Base-by-base conservation (phyloP, 2,113 vertebrate species). In the Mobula hypostoma region DNA sequence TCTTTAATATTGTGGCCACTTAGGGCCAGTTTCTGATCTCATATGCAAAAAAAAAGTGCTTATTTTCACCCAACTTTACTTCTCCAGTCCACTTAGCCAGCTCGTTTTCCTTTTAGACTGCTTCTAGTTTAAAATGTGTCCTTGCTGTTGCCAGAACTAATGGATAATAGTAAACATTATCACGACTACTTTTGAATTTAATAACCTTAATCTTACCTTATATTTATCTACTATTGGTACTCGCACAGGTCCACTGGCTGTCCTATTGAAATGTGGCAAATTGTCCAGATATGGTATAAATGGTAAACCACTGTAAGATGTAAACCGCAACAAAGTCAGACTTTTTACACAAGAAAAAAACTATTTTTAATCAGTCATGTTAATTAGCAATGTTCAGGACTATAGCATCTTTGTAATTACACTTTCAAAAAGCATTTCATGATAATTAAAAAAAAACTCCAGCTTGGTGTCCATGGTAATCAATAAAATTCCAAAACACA, bases 141-240 rank as follows among this genome's bases (percentile, higher is more conserved):
- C 2, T 79, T 79, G n/a, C n/a, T 79, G 76, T 77, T n/a, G 29
- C 7, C 27, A 79, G 15, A 79, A 36, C 12, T 79, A 79, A 79
- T 79, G 77, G 36, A 79, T 19, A 83, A 32, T n/a, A n/a, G 63
- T 66, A 66, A 90, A 90, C 76, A 79, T 27, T 17, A 29, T 6
- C 11, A 63, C 12, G 63, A 87, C 61, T 56, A 29, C 4, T 68
- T 68, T 90, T 14, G 82, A 63, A 90, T 2, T 32, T 66, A 66
- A 32, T 66, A n/a, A 83, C 40, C 7, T 66, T 19, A 36, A 95
- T 58, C 32, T 95, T 97, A 99, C 99, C 98, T 99, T 99, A 95
- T 99, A 99, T 95, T 99, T 99, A 97, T 99, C 99, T 94, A 99
- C 99, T 93, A 99, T 99, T 95, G 99, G 98, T 97, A 99, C 97